Evolutionary conservation across 2,797 vertebrate species (phyloP).

Genomic region (Lindbergichthys nudifrons): DNA sequence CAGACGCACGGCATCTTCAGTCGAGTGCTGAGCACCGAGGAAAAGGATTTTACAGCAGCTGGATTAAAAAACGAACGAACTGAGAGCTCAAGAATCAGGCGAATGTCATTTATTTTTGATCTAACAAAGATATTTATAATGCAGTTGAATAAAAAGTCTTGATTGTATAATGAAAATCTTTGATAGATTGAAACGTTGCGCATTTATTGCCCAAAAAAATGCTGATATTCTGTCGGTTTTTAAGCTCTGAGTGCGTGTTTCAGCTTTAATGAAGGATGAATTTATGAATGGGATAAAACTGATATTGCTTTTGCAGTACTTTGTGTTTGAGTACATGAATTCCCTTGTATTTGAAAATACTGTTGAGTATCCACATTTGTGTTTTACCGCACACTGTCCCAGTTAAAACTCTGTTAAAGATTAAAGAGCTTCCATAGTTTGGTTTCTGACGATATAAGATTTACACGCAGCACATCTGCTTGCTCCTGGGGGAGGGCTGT

Average conservation of each 20-base stretch:
- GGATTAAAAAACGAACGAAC: too few species aligned
- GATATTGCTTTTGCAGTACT: conserved; percentile 18
- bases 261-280: conserved; percentile 50
- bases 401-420: conserved; percentile 40
- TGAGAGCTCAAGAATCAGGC: too few species aligned
- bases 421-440: conserved; percentile 54
- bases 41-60: too few species aligned
- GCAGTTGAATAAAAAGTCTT: too few species aligned
- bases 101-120: too few species aligned
- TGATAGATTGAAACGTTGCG: too few species aligned
- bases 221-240: too few species aligned
- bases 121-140: too few species aligned
- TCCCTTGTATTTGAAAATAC: conserved; percentile 26
- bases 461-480: conserved; percentile 49
- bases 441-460: conserved; percentile 46
- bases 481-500: conserved; percentile 49
- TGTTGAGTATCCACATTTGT: conserved; percentile 14
- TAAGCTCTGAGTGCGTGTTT: conserved; percentile 3
- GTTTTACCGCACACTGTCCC: conserved; percentile 25
- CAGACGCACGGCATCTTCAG: conserved; percentile 5
- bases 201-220: too few species aligned
- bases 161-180: too few species aligned
- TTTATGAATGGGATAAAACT: conserved; percentile 35
- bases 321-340: conserved; percentile 39
- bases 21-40: conserved; percentile 35